Base-by-base conservation (phyloP, 37 sponge, comb jelly and placozoan species). In the Ephydatia muelleri region DNA sequence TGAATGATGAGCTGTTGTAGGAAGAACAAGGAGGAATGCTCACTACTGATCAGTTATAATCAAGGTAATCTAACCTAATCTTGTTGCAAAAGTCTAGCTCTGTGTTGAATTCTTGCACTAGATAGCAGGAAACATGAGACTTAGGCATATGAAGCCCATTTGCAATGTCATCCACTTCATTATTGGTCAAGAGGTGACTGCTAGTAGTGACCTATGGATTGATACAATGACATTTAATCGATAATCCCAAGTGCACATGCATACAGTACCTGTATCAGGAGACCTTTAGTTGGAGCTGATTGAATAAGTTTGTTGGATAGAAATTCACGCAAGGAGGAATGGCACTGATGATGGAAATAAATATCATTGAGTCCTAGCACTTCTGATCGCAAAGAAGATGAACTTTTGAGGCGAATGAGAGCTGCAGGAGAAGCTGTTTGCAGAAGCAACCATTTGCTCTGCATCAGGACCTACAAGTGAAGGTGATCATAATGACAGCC, bases 131-230 rank as follows among this genome's bases (percentile, higher is more conserved):
- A 25, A 85, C 69, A 6, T 78, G 67, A n/a, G 47, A 29, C 1
- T 49, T 19, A 47, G 65, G 49, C 73, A 49, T 73, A 38, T 32
- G 23, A 21, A 84, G 25, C 28, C 64, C n/a, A 40, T 73, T 32
- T 1, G 38, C 25, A 13, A 91, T 23, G 9, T 86, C 38, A 30
- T 86, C 49, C 23, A 87, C 35, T 19, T 92, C 93, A 23, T 82
- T 80, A 36, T 29, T 66, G 11, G 88, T 76, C 33, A 95, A 74
- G 11, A 92, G 91, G 37, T 84, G 93, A 32, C 94, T 87, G 77
- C 92, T 88, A 32, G 96, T 95, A 14, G 96, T 95, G 34, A 95
- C 92, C 86, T 95, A 26, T n/a, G n/a, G n/a, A n/a, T n/a, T n/a
- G n/a, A n/a, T n/a, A n/a, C n/a, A n/a, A n/a, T n/a, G n/a, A n/a